A percentile compares a stretch with the other conserved stretches of the same genome.
Conservation (phyloP, 2,797 vertebrate species). For the Philypnodon macrostomus region DNA sequence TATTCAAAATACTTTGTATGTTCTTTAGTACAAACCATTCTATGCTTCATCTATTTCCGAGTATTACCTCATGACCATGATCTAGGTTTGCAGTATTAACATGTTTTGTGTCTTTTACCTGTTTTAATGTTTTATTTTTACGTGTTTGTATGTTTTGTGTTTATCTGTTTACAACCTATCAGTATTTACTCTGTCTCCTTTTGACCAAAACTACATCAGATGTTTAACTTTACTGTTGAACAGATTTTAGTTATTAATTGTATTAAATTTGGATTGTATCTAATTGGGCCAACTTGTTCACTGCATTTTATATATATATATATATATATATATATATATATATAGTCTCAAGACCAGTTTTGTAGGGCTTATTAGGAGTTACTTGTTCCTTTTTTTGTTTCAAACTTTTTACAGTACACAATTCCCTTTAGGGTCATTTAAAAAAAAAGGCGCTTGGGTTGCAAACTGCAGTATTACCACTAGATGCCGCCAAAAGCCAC, state of each 20-base stretch:
- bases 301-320: no score
- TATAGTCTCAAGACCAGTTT: no score
- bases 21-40: constrained; percentile 38
- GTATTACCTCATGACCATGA: constrained; percentile 22
- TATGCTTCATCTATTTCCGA: constrained; percentile 16
- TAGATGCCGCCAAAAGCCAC: constrained; percentile 5
- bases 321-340: no score
- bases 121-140: constrained; percentile 32
- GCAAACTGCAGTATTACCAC: constrained; percentile 7
- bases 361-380: no score
- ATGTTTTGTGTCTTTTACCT: constrained; percentile 32
- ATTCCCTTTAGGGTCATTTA: no score
- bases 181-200: neutral
- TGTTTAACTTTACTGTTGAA: no score
- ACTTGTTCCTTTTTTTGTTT: no score
- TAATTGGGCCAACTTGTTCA: neutral
- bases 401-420: neutral
- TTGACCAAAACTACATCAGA: no score
- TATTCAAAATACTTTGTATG: constrained; percentile 18
- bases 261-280: neutral
- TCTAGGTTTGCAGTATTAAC: constrained; percentile 26
- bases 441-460: no score
- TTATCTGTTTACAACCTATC: neutral
- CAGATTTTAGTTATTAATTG: no score
- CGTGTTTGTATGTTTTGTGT: neutral